Conservation (phyloP, 2,888 invertebrate genomes). For the Cordylochernes scorpioides region DNA sequence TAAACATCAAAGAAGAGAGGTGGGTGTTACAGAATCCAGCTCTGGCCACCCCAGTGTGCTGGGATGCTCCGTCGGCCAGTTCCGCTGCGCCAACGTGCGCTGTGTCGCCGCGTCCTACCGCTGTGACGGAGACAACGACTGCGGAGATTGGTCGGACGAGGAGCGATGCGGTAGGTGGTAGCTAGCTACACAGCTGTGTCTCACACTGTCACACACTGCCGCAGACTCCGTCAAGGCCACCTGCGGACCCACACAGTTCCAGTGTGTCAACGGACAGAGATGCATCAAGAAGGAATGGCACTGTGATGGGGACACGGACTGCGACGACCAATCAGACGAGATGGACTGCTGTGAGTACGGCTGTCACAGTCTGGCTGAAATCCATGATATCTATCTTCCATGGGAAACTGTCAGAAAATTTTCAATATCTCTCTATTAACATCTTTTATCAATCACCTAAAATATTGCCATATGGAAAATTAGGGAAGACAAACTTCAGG, state of each 20-base stretch:
- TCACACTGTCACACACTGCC: constrained; percentile 34
- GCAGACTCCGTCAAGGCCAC: constrained; percentile 31
- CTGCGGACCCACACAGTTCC: constrained; percentile 14
- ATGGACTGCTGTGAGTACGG: constrained; percentile 33
- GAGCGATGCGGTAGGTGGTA: constrained; percentile 32
- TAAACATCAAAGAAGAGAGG: too few relatives aligned
- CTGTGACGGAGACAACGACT: constrained; percentile 62
- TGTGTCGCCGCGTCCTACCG: constrained; percentile 46
- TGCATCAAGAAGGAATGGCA: constrained; percentile 17
- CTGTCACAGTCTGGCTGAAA: too few relatives aligned
- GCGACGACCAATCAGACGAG: constrained; percentile 47
- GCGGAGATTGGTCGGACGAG: constrained; percentile 64
- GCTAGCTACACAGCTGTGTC: constrained; percentile 31
- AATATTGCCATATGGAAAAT: too few relatives aligned
- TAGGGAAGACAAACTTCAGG: too few relatives aligned
- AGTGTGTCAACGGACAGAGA: constrained; percentile 14
- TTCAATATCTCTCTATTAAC: too few relatives aligned
- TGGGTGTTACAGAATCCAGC: too few relatives aligned
- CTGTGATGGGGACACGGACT: constrained; percentile 32
- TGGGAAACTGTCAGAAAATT: too few relatives aligned
- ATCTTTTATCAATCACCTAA: too few relatives aligned
- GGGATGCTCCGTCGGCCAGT: constrained; percentile 35
- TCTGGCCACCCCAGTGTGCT: too few relatives aligned
- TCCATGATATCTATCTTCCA: too few relatives aligned
- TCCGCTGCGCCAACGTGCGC: constrained; percentile 24